These are phyloP conservation scores for Drosophila peninsularis DNA, from an alignment of 2,888 invertebrate species.

Conservation along the genomic window DNA sequence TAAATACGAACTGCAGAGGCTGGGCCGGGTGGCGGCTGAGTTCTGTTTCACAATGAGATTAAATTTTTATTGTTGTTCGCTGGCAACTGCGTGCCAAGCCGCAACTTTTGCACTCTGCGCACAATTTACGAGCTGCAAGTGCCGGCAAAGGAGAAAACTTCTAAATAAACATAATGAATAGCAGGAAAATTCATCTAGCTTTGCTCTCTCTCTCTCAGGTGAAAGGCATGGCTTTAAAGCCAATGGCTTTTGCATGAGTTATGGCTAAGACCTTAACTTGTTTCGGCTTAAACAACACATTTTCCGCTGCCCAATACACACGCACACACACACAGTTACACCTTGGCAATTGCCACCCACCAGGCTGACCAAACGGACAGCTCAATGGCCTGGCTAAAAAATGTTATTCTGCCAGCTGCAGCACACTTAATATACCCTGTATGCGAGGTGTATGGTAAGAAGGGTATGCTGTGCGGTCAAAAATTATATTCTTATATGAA, in stretches of 20 bases:
- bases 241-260: conserved; percentile 27
- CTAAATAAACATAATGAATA: conserved; percentile 45
- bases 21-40: neutral
- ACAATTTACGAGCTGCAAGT: conserved; percentile 39
- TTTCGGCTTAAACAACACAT: neutral
- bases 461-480: neutral
- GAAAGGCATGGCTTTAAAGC: conserved; percentile 28
- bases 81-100: conserved; percentile 6
- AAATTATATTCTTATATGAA: no score
- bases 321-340: neutral
- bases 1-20: neutral
- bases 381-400: conserved; percentile 30
- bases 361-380: conserved; percentile 16
- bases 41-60: conserved; percentile 31
- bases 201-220: conserved; percentile 14
- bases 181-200: conserved; percentile 14
- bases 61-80: conserved; percentile 44
- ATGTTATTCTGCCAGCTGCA: conserved; percentile 34
- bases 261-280: conserved; percentile 25
- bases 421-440: conserved; percentile 23
- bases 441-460: neutral
- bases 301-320: neutral
- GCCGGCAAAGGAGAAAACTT: conserved; percentile 22
- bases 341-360: conserved; percentile 18
- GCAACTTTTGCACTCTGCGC: conserved; percentile 21